Percentiles rank a stretch among this genome's conserved stretches.
Conservation (phyloP, 2,888 invertebrate species). For the Pheosia gnoma region DNA sequence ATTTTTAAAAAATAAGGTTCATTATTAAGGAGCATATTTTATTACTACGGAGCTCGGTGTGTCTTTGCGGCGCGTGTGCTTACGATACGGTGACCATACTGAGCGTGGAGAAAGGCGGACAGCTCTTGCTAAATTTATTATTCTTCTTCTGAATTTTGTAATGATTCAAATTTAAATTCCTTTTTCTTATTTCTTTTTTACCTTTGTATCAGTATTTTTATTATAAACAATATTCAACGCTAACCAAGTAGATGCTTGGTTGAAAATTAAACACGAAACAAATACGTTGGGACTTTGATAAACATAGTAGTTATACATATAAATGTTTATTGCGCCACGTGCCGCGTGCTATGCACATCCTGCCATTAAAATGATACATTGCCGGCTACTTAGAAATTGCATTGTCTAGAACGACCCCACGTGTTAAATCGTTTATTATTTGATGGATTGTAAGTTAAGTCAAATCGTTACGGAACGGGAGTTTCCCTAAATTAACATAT, state of each 20-base stretch:
- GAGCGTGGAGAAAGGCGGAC: conserved; percentile 41
- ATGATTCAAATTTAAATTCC: conserved; percentile 9
- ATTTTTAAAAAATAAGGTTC: conserved; percentile 3
- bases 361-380: conserved; percentile 20
- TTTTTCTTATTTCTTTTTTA: neutral
- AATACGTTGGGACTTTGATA: neutral
- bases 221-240: neutral
- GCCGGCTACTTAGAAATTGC: conserved; percentile 18
- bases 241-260: neutral
- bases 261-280: neutral
- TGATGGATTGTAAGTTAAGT: neutral
- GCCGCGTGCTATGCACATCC: conserved; percentile 21
- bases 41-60: neutral
- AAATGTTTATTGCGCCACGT: conserved; percentile 36
- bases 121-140: conserved; percentile 30
- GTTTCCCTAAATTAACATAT: neutral
- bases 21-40: neutral
- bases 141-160: conserved; percentile 21
- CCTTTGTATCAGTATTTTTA: neutral
- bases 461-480: neutral
- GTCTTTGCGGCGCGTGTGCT: conserved; percentile 18
- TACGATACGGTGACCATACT: conserved; percentile 52
- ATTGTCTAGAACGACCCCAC: conserved; percentile 20
- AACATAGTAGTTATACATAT: conserved; percentile 9
- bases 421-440: conserved; percentile 10